Base-by-base conservation (phyloP, 2,113 vertebrate species). In the Physeter macrocephalus region DNA sequence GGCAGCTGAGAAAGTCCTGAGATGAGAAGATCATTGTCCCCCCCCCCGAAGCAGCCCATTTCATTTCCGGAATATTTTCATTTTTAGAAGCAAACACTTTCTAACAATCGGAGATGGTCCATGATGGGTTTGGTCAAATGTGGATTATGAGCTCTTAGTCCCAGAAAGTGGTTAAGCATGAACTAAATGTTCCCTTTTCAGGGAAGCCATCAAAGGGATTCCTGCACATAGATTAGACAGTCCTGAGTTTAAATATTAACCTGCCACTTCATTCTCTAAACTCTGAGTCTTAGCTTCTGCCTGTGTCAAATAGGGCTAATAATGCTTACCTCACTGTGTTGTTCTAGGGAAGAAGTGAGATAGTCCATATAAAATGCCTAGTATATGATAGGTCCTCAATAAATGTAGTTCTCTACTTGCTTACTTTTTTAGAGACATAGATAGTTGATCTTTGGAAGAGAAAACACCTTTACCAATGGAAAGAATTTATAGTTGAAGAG, bases 381-480 rank as follows among this genome's bases (percentile, higher is more conserved):
- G 31, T 5, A 29, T 62, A 29, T 20, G 46, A n/a, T 17, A 49
- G 5, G 5, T 29, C 49, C 43, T 72, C 43, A 61, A 90, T 92
- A 88, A 88, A 67, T 34, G 23, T 18, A 27, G 7, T 52, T 86
- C 8, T 78, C 41, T 62, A 21, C 23, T 66, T 77, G 31, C 20
- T 81, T 36, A 15, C 36, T 59, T 57, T 21, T 62, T 71, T 41
- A 74, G 25, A 89, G 66, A 23, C 9, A 59, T 4, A 92, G 90
- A n/a, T 71, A 64, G 36, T 46, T 64, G 59, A 77, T 90, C 8
- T 94, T 61, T 8, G 10, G 29, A 93, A 93, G 61, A 72, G 23
- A 72, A 89, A 82, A 31, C 86, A 78, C 59, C 69, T 97, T 98
- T 98, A 27, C 61, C 78, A 98, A 43, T 91, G 94, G 64, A 96